Base-by-base conservation (phyloP, 2,113 vertebrate species). In the Rhadina sibilatrix region DNA sequence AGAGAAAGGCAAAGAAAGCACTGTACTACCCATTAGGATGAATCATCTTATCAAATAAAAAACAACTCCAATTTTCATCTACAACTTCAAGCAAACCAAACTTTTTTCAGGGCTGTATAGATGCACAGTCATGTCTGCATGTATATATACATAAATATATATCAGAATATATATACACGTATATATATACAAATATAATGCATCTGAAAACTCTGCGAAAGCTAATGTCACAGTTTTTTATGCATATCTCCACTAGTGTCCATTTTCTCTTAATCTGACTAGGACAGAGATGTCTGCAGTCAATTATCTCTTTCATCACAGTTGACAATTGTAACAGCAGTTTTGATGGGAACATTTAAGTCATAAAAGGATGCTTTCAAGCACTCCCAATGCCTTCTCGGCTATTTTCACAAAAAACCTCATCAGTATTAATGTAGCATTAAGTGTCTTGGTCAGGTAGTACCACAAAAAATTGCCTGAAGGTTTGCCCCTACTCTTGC, bases 381-480 rank as follows among this genome's bases (percentile, higher is more conserved):
- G 54, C 37, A 46, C 25, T 91, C 31, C 33, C 4, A 7, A 82
- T 68, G 47, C 30, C 65, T 82, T 91, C 65, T 57, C 46, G 61
- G 84, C 35, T 87, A 30, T 84, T 87, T 86, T 78, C 30, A 74
- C 12, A 50, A 74, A 91, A 64, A 68, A 37, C 1, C 22, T 89
- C 78, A 91, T 94, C 50, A 91, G 35, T 82, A 84, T 93, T 94
- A 87, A 84, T 83, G 70, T 50, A 87, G 53, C 53, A 95, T 91
- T 91, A 84, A 76, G 74, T 76, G 23, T 53, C 74, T 84, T 82
- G 78, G 46, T 4, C 28, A 68, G 63, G 66, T 11, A 87, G 60
- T 4, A 28, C 8, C 3, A 76, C 13, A 71, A 91, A 50, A 92
- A 82, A 61, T 12, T 84, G 18, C 25, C 28, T 46, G 12, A 28